Conservation (phyloP, 2,888 invertebrate species). For the Syritta pipiens region DNA sequence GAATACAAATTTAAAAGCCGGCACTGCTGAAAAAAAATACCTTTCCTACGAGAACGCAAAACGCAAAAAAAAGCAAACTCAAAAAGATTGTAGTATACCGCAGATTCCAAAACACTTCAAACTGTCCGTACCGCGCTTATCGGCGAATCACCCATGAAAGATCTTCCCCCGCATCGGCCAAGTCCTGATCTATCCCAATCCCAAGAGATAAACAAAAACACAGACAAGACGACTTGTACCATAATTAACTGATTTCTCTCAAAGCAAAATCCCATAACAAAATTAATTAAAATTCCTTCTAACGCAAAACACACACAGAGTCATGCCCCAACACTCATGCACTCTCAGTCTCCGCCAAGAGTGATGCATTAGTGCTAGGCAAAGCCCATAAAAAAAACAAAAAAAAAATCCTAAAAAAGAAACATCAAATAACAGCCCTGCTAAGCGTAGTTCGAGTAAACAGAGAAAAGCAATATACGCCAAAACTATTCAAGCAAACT, state of each 20-base stretch:
- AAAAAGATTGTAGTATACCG: too few species aligned
- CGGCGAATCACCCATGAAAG: too few species aligned
- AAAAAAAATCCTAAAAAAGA: not conserved
- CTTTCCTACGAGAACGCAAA: too few species aligned
- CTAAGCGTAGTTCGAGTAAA: slow-evolving; percentile 59
- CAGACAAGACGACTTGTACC: slow-evolving; percentile 2
- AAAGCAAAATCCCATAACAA: slow-evolving; percentile 47
- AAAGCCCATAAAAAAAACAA: slow-evolving; percentile 20
- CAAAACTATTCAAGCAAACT: slow-evolving; percentile 66
- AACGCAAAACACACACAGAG: slow-evolving; percentile 33
- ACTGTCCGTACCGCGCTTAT: too few species aligned
- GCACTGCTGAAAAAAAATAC: too few species aligned
- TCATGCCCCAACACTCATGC: not conserved
- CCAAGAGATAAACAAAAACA: too few species aligned
- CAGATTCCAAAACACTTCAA: too few species aligned
- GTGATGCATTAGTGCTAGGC: slow-evolving; percentile 57
- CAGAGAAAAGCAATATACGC: slow-evolving; percentile 57
- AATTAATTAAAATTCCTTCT: slow-evolving; percentile 68
- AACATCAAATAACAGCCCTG: slow-evolving; percentile 41
- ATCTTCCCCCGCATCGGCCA: too few species aligned
- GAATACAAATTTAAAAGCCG: too few species aligned
- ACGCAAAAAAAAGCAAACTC: too few species aligned
- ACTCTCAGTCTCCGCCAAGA: slow-evolving; percentile 41
- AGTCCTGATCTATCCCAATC: too few species aligned
- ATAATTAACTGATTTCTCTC: slow-evolving; percentile 58